Conservation (phyloP, 2,888 invertebrate species). For the Hirtodrosophila confusa region DNA sequence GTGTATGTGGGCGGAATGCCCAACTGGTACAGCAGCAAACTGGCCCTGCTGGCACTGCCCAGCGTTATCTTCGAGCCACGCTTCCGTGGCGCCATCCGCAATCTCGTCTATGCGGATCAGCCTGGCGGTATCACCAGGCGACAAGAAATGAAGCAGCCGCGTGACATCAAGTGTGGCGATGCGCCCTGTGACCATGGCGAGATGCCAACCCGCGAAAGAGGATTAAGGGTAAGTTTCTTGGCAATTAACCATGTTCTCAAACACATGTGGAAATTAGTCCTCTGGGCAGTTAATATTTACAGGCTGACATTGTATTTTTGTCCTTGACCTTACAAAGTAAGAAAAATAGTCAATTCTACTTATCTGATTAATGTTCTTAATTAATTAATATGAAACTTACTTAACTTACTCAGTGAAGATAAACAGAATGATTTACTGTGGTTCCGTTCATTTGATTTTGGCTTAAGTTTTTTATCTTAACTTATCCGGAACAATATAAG, state of each 20-base stretch:
- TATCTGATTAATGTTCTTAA: too few relatives aligned
- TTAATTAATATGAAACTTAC: too few relatives aligned
- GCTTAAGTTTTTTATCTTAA: too few relatives aligned
- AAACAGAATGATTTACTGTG: too few relatives aligned
- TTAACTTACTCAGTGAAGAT: too few relatives aligned
- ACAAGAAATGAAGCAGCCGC: constrained; percentile 93
- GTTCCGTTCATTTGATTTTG: too few relatives aligned
- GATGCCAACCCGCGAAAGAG: constrained; percentile 83
- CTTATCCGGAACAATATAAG: too few relatives aligned
- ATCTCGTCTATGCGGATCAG: constrained; percentile 94
- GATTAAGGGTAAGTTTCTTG: constrained; percentile 81
- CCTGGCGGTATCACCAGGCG: constrained; percentile 91
- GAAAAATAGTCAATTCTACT: too few relatives aligned
- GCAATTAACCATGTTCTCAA: neutral
- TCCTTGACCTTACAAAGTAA: too few relatives aligned
- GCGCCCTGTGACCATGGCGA: constrained; percentile 84
- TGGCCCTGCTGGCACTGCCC: constrained; percentile 93
- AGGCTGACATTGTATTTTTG: too few relatives aligned
- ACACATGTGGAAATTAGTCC: too few relatives aligned
- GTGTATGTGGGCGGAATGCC: constrained; percentile 99
- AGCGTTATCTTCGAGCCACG: constrained; percentile 97
- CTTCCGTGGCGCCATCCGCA: constrained; percentile 95
- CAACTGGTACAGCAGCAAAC: constrained; percentile 94
- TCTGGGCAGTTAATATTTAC: too few relatives aligned
- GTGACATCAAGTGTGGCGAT: constrained; percentile 89